Evolutionary conservation across 2,888 invertebrate species (phyloP).

Genomic region (Heliconius ismenius): DNA sequence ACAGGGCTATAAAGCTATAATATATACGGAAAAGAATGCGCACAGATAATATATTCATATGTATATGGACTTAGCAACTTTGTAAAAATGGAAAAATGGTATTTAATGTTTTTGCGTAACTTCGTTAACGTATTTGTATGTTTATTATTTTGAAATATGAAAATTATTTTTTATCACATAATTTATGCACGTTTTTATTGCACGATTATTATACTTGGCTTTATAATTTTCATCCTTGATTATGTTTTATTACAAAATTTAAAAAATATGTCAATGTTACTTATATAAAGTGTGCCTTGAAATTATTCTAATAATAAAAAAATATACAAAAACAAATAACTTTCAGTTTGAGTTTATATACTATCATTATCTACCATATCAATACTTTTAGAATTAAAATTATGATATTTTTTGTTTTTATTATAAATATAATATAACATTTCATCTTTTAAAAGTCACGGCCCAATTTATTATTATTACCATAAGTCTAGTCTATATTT

Average conservation of each 20-base stretch:
- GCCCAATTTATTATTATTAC: not conserved
- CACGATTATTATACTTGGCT: slow-evolving; percentile 17
- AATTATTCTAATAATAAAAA: not conserved
- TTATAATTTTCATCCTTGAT: slow-evolving; percentile 10
- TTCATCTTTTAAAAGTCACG: not conserved
- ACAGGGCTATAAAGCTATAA: not conserved
- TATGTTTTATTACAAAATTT: not conserved
- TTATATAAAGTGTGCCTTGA: slow-evolving; percentile 3
- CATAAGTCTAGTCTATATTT: not conserved
- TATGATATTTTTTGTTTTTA: not conserved
- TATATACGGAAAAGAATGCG: slow-evolving; percentile 14
- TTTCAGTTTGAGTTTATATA: not conserved
- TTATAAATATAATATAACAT: not conserved
- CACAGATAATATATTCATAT: not conserved
- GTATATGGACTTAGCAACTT: not conserved
- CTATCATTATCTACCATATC: not conserved
- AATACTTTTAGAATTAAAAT: not conserved
- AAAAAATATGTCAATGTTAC: not conserved
- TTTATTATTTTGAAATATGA: not conserved
- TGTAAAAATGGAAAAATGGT: slow-evolving; percentile 5
- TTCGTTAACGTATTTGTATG: not conserved
- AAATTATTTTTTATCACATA: not conserved
- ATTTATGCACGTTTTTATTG: slow-evolving; percentile 18
- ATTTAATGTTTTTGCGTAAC: slow-evolving; percentile 7
- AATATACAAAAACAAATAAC: not conserved